Evolutionary conservation across 2,113 vertebrate species (phyloP), one percentile per base, ranked within the genome.

Genomic region (Urocynchramus pylzowi): DNA sequence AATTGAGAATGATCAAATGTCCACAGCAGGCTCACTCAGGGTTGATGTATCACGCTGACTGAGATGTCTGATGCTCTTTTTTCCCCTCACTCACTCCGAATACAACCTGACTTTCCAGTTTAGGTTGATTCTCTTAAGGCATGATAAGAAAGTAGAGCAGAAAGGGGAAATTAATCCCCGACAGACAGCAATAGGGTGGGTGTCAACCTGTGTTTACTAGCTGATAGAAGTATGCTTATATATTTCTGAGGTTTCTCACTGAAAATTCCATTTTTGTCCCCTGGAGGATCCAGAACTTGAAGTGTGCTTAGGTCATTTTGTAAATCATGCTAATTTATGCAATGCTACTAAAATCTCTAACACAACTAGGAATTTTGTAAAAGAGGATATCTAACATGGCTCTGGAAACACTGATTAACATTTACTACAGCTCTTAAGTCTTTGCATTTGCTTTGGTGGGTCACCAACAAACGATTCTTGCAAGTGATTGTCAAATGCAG

Each of bases 21-120:
- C 35, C 49, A 42, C 10, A 33, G 21, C 14, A 41, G 7, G 10
- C 11, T 53, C 7, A 20, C 13, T 18, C 16, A 17, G 11, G 15
- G 6, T 0, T 63, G 24, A 15, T 61, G 33, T 26, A 23, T 44
- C 37, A 9, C 0, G 0, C 3, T 17, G 44, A 11, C 13, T 9
- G 1, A 37, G 24, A 60, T 9, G 17, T 39, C 59, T 61, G 35
- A 61, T 16, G 16, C 7, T 1, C 8, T 63, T 54, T 63, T 42
- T 10, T 23, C 2, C 30, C 39, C 39, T 60, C 54, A 44, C 2
- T 37, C 31, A 6, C 8, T 13, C 16, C 14, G 39, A 15, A 14
- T 61, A 39, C 1, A 1, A 7, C 19, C 4, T 63, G 45, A n/a
- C 14, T 80, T 11, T 87, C 45, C 7, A 13, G 13, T 61, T 57